A percentile compares a stretch with the other conserved stretches of the same genome.
Evolutionary conservation across 1,140 invertebrate genomes (phyloP).

Genomic region (Saccostrea glomerata): DNA sequence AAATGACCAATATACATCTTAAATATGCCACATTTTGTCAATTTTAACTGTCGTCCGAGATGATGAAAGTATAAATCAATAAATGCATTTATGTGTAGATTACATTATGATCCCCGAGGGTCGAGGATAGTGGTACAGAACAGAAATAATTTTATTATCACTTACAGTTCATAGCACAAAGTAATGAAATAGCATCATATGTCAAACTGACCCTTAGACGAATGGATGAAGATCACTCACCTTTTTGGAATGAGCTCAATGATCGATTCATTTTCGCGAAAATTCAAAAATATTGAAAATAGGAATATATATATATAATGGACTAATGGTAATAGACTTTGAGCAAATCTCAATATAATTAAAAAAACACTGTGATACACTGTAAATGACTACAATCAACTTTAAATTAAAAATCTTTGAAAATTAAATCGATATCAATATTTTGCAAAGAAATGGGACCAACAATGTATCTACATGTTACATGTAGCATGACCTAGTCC

Average conservation of each 20-base stretch:
- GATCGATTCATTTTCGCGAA: background rate
- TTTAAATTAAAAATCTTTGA: no score
- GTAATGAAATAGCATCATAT: background rate
- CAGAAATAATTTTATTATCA: background rate
- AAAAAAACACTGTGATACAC: no score
- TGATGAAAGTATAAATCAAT: background rate
- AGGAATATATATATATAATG: no score
- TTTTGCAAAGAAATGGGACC: no score
- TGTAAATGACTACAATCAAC: no score
- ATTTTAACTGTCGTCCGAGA: background rate
- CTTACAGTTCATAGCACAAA: background rate
- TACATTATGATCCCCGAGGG: background rate
- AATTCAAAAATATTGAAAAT: no score
- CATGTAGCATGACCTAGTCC: no score
- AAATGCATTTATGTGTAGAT: background rate
- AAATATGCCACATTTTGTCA: background rate
- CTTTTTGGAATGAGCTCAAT: background rate
- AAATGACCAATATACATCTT: no score
- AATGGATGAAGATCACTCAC: background rate
- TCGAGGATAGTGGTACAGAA: background rate
- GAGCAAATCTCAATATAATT: no score
- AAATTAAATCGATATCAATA: no score
- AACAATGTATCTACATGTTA: no score
- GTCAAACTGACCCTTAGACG: background rate
- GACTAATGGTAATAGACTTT: no score